Conservation (phyloP, 1,140 invertebrate species). For the Euura lappo region DNA sequence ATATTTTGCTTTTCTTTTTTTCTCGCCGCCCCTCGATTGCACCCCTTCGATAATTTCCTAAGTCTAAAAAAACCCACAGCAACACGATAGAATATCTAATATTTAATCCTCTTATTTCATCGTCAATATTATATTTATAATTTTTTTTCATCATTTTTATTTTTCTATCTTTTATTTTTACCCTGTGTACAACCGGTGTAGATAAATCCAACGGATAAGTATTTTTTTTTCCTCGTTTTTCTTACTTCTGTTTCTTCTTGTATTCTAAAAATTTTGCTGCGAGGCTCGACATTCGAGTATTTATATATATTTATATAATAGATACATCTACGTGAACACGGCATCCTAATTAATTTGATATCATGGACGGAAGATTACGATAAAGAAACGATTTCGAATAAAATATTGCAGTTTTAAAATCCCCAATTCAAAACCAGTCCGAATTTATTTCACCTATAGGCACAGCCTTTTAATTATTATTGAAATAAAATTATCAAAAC, state of each 20-base stretch:
- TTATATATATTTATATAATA: neutral
- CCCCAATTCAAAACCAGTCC: too few relatives aligned
- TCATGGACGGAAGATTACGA: constrained; percentile 5
- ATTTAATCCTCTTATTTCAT: neutral
- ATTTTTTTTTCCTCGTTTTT: neutral
- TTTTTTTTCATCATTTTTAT: neutral
- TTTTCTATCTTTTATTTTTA: neutral
- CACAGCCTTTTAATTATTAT: too few relatives aligned
- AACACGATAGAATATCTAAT: neutral
- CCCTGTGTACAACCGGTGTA: neutral
- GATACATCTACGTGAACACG: neutral
- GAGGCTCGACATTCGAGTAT: neutral
- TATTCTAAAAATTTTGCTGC: neutral
- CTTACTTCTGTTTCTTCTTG: neutral
- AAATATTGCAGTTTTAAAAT: too few relatives aligned
- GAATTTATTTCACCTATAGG: too few relatives aligned
- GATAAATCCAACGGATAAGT: neutral
- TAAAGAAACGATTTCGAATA: neutral
- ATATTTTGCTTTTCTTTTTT: neutral
- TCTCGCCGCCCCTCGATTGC: neutral
- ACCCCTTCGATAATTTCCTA: neutral
- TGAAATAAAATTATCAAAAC: too few relatives aligned
- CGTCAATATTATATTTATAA: neutral
- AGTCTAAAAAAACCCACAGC: neutral
- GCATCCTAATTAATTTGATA: neutral